These are phyloP conservation scores for Drosophila nigricruria DNA, from an alignment of 2,888 invertebrate genomes.

Conservation along the genomic window DNA sequence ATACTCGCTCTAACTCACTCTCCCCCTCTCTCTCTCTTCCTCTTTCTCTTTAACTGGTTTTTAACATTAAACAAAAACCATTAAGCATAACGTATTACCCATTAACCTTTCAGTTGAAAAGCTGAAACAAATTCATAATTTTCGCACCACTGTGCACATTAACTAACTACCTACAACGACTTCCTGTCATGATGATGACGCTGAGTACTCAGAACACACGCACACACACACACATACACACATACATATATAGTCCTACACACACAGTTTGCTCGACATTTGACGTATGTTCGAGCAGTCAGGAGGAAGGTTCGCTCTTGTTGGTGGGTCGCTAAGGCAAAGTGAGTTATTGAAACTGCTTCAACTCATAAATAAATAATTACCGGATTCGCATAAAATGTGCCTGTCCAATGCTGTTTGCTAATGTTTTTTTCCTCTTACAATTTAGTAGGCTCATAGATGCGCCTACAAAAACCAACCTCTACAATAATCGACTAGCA, in stretches of 20 bases:
- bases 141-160: conserved; percentile 81
- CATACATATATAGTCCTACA: neutral
- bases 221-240: conserved; percentile 25
- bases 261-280: conserved; percentile 48
- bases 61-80: conserved; percentile 17
- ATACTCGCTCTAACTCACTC: neutral
- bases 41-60: conserved; percentile 1
- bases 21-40: neutral
- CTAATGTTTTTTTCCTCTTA: conserved; percentile 56
- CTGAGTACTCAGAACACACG: conserved; percentile 19
- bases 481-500: conserved; percentile 5
- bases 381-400: conserved; percentile 78
- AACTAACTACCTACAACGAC: conserved; percentile 79
- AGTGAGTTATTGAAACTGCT: conserved; percentile 84
- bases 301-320: neutral
- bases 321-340: conserved; percentile 45
- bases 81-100: conserved; percentile 27
- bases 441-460: conserved; percentile 30
- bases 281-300: conserved; percentile 53
- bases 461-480: conserved; percentile 5
- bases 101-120: conserved; percentile 42
- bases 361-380: conserved; percentile 85
- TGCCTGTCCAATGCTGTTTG: conserved; percentile 63
- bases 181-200: conserved; percentile 69
- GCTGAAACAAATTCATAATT: conserved; percentile 63